phyloP scores from a whole-genome alignment of 2,888 invertebrate species.

The Girardia tigrina region DNA sequence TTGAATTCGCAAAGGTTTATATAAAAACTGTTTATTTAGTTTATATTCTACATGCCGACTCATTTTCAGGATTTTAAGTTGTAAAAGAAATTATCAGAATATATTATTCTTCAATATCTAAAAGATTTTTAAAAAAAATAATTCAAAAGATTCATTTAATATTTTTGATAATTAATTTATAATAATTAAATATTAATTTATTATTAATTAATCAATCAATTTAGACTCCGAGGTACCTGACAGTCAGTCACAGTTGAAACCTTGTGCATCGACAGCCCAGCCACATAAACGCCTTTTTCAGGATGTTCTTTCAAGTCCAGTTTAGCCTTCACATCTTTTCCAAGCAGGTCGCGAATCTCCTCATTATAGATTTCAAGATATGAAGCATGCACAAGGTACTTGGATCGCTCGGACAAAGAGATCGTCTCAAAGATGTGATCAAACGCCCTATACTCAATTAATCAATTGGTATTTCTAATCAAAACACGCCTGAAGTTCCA shows the following conservation, averaged over 20 bases:
- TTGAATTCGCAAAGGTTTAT: too few species aligned
- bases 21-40: too few species aligned
- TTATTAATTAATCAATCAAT: not conserved
- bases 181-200: too few species aligned
- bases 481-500: too few species aligned
- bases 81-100: too few species aligned
- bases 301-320: slow-evolving; percentile 60
- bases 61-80: too few species aligned
- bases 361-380: slow-evolving; percentile 74
- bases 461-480: too few species aligned
- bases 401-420: slow-evolving; percentile 55
- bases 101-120: too few species aligned
- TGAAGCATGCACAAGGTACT: slow-evolving; percentile 64
- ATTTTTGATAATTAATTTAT: too few species aligned
- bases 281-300: slow-evolving; percentile 58
- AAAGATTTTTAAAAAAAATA: too few species aligned
- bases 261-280: slow-evolving; percentile 61
- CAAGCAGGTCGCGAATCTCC: slow-evolving; percentile 61
- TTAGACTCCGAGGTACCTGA: slow-evolving; percentile 16
- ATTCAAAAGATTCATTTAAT: too few species aligned
- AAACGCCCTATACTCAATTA: slow-evolving; percentile 56
- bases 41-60: too few species aligned
- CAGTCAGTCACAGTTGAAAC: slow-evolving; percentile 48
- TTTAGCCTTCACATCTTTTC: slow-evolving; percentile 55
- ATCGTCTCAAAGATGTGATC: slow-evolving; percentile 69